Evolutionary conservation across 2,113 vertebrate genomes (phyloP), one percentile per base, ranked within the genome.

Genomic region (Pterocles orientalis): DNA sequence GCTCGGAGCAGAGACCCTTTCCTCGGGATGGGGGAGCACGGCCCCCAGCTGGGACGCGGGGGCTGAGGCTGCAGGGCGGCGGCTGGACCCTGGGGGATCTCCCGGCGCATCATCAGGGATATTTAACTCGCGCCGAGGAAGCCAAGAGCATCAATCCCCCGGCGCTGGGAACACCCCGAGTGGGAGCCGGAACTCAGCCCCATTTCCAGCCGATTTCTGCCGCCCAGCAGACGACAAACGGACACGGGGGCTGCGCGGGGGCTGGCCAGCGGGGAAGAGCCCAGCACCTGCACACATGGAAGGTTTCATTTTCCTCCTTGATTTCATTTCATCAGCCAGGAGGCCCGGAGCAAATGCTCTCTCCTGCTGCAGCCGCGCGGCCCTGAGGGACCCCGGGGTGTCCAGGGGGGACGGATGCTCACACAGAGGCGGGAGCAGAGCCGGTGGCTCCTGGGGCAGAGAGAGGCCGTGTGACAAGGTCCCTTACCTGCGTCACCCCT

Each of bases 201-300:
- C 41, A 82, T 57, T 47, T 85, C 45, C 82, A 29, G 78, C 83
- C 54, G 69, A 70, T 91, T 86, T 88, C 86, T 84, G 51, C 51
- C 28, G 85, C 83, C 15, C 79, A 33, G 69, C 14, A 53, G 6
- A 82, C 70, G 72, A 79, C 73, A 76, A 79, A 86, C 2, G 1
- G 77, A 12, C 11, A 2, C 14, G 0, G 7, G 62, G 85, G 28
- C 87, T 2, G 17, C 2, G 71, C 66, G 31, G 21, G 33, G 50
- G 33, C 41, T 41, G 41, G 41, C 39, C 19, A 2, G 77, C 47
- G 3, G 68, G 21, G 56, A 54, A 64, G 51, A 39, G 89, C 24
- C 47, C 3, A 26, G 68, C 7, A 0, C 7, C 84, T 3, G 2
- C 12, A 0, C 4, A 1, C 29, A 20, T 2, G 5, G 45, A 41